Evolutionary conservation across 2,888 invertebrate species (phyloP).

Genomic region (Netelia inedita): DNA sequence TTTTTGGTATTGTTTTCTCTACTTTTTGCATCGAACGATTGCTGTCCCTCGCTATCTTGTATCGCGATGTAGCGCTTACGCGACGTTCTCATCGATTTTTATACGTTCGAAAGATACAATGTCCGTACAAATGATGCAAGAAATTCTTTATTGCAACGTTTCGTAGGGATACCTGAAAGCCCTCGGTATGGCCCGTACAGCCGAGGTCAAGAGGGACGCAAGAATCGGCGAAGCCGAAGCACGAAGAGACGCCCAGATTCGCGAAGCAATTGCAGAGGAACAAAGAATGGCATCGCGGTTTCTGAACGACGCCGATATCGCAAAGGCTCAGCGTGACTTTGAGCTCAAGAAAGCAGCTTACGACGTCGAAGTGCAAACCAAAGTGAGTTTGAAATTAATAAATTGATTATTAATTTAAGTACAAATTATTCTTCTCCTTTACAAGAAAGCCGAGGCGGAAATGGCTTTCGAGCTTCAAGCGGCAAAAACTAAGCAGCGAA

Average conservation of each 20-base stretch:
- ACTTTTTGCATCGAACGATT: slow-evolving; percentile 37
- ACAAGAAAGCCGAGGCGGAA: slow-evolving; percentile 94
- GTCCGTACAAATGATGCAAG: neutral
- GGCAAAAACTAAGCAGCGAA: slow-evolving; percentile 97
- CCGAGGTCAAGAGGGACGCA: slow-evolving; percentile 98
- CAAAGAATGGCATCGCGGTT: slow-evolving; percentile 97
- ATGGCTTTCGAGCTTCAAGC: slow-evolving; percentile 97
- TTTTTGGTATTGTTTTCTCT: slow-evolving; percentile 10
- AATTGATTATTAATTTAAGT: neutral
- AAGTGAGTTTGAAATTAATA: slow-evolving; percentile 86
- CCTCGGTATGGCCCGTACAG: slow-evolving; percentile 97
- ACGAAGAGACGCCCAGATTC: slow-evolving; percentile 95
- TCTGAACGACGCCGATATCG: slow-evolving; percentile 98
- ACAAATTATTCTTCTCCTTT: neutral
- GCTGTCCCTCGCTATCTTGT: slow-evolving; percentile 41
- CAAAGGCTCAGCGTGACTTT: slow-evolving; percentile 98
- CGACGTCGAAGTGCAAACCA: slow-evolving; percentile 98
- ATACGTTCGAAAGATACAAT: neutral
- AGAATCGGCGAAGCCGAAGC: slow-evolving; percentile 99
- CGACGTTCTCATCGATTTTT: slow-evolving; percentile 24
- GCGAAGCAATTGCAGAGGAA: slow-evolving; percentile 98
- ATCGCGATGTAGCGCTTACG: slow-evolving; percentile 56
- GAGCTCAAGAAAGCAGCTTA: slow-evolving; percentile 98
- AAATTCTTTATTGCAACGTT: slow-evolving; percentile 19
- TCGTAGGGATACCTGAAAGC: slow-evolving; percentile 96